Conservation (phyloP, 2,888 invertebrate genomes). For the Thyatira batis region DNA sequence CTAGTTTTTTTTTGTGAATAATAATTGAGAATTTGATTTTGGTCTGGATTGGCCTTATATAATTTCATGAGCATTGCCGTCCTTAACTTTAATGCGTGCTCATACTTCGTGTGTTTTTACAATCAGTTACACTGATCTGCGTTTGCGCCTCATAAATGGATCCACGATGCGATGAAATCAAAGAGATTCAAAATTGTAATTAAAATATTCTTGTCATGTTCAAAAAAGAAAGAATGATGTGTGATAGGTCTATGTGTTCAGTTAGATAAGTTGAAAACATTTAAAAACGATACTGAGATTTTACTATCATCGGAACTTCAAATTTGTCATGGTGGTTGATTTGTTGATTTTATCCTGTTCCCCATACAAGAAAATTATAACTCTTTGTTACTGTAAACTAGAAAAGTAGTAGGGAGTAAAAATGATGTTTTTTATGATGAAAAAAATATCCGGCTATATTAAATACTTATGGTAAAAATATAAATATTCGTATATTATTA, state of each 20-base stretch:
- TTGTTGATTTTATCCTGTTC: not conserved
- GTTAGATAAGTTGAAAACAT: conserved; percentile 31
- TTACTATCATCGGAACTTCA: conserved; percentile 5
- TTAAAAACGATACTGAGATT: conserved; percentile 19
- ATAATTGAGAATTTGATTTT: too few species aligned
- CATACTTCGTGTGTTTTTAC: too few species aligned
- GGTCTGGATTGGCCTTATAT: not conserved
- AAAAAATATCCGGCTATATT: too few species aligned
- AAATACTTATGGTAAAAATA: too few species aligned
- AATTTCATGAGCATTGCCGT: not conserved
- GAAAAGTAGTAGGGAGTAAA: not conserved
- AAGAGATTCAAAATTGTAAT: conserved; percentile 3
- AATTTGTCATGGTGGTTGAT: conserved; percentile 9
- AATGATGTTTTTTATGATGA: too few species aligned
- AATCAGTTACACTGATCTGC: not conserved
- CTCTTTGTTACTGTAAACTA: not conserved
- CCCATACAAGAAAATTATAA: too few species aligned
- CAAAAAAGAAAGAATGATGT: conserved; percentile 2
- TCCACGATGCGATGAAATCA: not conserved
- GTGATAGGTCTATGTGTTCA: conserved; percentile 38
- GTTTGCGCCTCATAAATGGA: not conserved
- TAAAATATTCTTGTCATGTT: not conserved
- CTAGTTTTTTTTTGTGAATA: too few species aligned
- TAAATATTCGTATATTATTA: too few species aligned
- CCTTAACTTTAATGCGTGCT: not conserved